Evolutionary conservation across 2,888 invertebrate species (phyloP).

Genomic region (Neoascia interrupta): DNA sequence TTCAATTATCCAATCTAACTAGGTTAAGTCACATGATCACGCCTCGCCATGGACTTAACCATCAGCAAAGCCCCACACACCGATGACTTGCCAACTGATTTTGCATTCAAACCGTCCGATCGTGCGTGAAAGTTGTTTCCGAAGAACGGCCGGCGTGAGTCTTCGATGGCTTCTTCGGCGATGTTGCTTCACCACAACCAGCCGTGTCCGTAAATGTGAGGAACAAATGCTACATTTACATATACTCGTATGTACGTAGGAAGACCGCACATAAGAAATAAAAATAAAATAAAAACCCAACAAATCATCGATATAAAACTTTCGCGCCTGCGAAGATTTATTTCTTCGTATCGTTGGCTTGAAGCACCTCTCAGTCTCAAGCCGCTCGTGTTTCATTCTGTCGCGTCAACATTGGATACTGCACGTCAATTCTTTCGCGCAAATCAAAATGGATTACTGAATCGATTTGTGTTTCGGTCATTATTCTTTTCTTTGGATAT

Average conservation of each 20-base stretch:
- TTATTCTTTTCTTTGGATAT: too few species aligned
- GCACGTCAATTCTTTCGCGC: slow-evolving; percentile 15
- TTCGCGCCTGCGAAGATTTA: slow-evolving; percentile 48
- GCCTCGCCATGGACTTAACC: slow-evolving; percentile 13
- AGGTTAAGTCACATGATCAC: slow-evolving; percentile 55
- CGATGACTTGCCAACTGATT: slow-evolving; percentile 29
- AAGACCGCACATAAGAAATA: slow-evolving; percentile 11
- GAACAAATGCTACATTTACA: slow-evolving; percentile 39
- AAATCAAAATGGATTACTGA: slow-evolving; percentile 28
- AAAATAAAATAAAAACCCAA: background rate
- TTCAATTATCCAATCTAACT: slow-evolving; percentile 43
- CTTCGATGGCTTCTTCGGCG: too few species aligned
- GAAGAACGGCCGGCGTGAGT: too few species aligned
- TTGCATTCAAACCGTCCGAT: slow-evolving; percentile 51
- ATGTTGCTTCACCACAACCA: background rate
- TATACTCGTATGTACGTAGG: slow-evolving; percentile 18
- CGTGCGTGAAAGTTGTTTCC: slow-evolving; percentile 66
- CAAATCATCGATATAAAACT: slow-evolving; percentile 40
- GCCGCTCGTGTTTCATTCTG: slow-evolving; percentile 35
- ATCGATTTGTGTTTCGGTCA: background rate
- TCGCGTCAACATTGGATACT: slow-evolving; percentile 50
- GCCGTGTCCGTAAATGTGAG: background rate
- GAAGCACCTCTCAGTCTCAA: slow-evolving; percentile 42
- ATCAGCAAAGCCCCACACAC: background rate
- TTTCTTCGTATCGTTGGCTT: slow-evolving; percentile 39